Evolutionary conservation across 2,797 vertebrate genomes (phyloP).

Genomic region (Tadarida brasiliensis): DNA sequence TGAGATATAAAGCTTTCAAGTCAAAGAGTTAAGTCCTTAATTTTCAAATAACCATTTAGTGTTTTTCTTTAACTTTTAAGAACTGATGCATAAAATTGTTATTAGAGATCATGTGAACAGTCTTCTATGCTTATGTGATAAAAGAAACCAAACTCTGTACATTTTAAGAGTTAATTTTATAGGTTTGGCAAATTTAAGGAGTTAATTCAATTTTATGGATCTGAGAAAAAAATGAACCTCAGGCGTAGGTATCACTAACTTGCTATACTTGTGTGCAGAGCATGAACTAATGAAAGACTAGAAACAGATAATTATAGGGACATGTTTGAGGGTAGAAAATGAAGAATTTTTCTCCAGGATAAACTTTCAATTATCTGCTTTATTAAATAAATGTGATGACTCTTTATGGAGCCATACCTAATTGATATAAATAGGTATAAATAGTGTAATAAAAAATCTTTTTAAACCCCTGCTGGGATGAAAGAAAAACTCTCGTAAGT

Average conservation of each 20-base stretch:
- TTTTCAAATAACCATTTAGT: constrained; percentile 41
- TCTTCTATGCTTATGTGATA: neutral
- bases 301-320: neutral
- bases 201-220: neutral
- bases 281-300: neutral
- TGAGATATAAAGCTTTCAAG: neutral
- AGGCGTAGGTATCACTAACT: neutral
- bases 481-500: neutral
- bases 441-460: neutral
- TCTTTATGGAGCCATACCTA: neutral
- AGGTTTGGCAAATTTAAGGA: neutral
- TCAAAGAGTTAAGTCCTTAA: neutral
- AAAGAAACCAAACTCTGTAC: neutral
- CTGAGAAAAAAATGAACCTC: neutral
- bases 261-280: neutral
- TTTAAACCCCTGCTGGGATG: neutral
- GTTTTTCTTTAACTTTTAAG: neutral
- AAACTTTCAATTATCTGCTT: neutral
- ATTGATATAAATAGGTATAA: constrained; percentile 3
- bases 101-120: neutral
- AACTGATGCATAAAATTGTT: neutral
- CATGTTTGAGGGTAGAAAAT: neutral
- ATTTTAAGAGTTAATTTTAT: neutral
- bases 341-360: neutral
- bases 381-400: neutral